Evolutionary conservation across 2,113 vertebrate species (phyloP).

Genomic region (Leptobrachium ailaonicum): DNA sequence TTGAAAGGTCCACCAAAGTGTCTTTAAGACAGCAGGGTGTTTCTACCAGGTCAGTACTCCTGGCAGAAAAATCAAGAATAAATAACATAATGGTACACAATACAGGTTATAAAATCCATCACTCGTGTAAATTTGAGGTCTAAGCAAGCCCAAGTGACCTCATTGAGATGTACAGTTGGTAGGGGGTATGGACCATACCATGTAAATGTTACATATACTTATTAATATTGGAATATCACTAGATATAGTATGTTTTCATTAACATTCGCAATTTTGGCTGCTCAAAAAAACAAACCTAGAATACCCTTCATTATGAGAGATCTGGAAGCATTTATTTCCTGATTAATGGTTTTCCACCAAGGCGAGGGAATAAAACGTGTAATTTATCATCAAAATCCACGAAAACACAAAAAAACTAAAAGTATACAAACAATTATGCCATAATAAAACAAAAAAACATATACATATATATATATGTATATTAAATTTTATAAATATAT

Average conservation of each 20-base stretch:
- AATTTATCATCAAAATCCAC: slow-evolving; percentile 11
- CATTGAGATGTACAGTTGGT: slow-evolving; percentile 3
- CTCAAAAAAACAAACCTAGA: background rate
- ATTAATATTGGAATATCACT: background rate
- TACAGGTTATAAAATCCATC: slow-evolving; percentile 74
- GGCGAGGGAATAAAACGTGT: slow-evolving; percentile 7
- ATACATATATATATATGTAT: too few relatives aligned
- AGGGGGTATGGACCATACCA: background rate
- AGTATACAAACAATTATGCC: background rate
- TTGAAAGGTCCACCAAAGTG: slow-evolving; percentile 80
- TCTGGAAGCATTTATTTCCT: slow-evolving; percentile 46
- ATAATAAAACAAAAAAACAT: too few relatives aligned
- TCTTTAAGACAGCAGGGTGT: slow-evolving; percentile 75
- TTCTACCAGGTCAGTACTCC: slow-evolving; percentile 80
- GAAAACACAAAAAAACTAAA: background rate
- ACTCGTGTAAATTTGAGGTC: slow-evolving; percentile 65
- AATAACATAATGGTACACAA: slow-evolving; percentile 73
- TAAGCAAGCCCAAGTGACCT: slow-evolving; percentile 51
- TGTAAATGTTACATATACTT: slow-evolving; percentile 11
- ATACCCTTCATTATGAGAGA: background rate
- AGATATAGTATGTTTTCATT: background rate
- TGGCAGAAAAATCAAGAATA: slow-evolving; percentile 68
- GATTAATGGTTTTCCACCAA: slow-evolving; percentile 36
- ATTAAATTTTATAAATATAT: too few relatives aligned
- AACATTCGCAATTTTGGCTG: background rate